Conservation (phyloP, 2,797 vertebrate genomes). For the Gymnoscopelus microlampas region DNA sequence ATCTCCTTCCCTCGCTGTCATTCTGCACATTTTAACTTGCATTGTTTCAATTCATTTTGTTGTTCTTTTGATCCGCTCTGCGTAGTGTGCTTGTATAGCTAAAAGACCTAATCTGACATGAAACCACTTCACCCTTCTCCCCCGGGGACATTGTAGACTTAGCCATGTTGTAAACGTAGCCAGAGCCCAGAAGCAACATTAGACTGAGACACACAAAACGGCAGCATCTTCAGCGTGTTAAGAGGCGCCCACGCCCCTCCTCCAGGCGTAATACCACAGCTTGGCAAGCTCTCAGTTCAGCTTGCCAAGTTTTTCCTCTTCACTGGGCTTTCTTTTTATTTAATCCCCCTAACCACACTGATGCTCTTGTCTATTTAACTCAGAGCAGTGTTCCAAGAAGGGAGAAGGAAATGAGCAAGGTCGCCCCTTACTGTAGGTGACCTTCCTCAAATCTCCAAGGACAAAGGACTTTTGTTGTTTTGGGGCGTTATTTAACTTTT, state of each 20-base stretch:
- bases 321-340: background rate
- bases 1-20: background rate
- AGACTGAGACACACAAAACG: background rate
- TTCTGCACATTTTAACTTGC: background rate
- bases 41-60: background rate
- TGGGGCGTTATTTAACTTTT: no score
- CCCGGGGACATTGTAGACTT: constrained; percentile 12
- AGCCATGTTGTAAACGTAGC: background rate
- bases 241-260: background rate
- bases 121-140: constrained; percentile 2
- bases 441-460: background rate
- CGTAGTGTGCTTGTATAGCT: background rate
- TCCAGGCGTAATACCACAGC: background rate
- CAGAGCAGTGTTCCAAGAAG: background rate
- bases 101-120: background rate
- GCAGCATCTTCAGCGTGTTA: background rate
- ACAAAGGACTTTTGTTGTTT: background rate
- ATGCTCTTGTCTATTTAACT: background rate
- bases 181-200: background rate
- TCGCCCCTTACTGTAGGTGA: background rate
- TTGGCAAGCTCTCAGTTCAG: background rate
- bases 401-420: background rate
- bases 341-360: background rate
- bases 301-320: no score
- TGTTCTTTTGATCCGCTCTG: background rate